phyloP scores from a whole-genome alignment of 2,113 vertebrate genomes.

The Cochlearius cochlearius region DNA sequence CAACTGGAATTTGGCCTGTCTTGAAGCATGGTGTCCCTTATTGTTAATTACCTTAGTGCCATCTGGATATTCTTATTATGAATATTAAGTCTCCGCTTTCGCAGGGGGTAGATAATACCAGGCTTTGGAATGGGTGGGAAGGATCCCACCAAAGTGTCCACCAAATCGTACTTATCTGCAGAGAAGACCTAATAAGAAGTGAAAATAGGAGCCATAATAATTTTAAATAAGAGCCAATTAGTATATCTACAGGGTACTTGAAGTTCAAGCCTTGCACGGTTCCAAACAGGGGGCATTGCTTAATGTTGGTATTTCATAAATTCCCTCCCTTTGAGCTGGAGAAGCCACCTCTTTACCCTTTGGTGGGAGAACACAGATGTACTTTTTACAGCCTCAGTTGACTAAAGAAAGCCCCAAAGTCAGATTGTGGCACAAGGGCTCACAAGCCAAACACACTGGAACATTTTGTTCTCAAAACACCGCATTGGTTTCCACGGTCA shows the following conservation, averaged over 20 bases:
- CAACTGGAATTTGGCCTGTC: background rate
- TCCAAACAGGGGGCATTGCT: background rate
- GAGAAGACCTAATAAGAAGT: background rate
- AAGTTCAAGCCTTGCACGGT: background rate
- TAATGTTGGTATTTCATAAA: conserved; percentile 2
- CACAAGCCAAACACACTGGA: background rate
- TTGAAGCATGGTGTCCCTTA: background rate
- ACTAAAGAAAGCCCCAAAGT: background rate
- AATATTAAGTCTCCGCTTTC: background rate
- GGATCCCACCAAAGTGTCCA: background rate
- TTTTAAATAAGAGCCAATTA: background rate
- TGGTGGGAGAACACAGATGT: background rate
- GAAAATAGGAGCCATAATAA: background rate
- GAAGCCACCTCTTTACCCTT: background rate
- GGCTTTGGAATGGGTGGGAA: background rate
- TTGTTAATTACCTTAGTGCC: conserved; percentile 25
- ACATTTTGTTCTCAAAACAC: background rate
- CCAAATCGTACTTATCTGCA: background rate
- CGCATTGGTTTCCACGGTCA: rapidly evolving
- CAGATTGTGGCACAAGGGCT: background rate
- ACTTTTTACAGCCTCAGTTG: background rate
- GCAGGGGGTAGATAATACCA: background rate
- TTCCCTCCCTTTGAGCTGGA: background rate
- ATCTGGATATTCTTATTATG: conserved; percentile 23
- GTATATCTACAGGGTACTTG: background rate